These are phyloP conservation scores for Mesoligia furuncula DNA, from an alignment of 2,888 invertebrate species.

Conservation along the genomic window DNA sequence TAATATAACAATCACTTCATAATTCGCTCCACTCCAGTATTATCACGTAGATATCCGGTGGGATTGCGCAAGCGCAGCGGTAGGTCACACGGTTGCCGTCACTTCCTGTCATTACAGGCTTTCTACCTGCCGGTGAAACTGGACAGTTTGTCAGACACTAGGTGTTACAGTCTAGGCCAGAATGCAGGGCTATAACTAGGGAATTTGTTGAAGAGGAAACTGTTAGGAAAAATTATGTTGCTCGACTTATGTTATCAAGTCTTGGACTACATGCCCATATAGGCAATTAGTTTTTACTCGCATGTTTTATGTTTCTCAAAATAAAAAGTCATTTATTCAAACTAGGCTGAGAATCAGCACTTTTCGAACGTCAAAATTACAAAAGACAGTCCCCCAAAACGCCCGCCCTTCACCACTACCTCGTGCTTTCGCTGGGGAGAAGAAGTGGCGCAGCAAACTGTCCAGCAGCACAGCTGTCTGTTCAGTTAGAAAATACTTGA, in stretches of 20 bases:
- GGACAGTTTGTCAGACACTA: conserved; percentile 15
- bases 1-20: conserved; percentile 51
- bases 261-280: background rate
- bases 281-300: too few relatives aligned
- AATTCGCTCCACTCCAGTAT: conserved; percentile 42
- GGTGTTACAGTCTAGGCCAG: conserved; percentile 12
- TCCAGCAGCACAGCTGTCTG: too few relatives aligned
- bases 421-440: too few relatives aligned
- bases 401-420: too few relatives aligned
- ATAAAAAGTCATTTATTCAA: too few relatives aligned
- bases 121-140: conserved; percentile 57
- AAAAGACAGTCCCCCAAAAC: too few relatives aligned
- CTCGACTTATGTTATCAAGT: background rate
- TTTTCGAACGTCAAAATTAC: too few relatives aligned
- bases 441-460: too few relatives aligned
- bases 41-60: conserved; percentile 62
- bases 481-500: too few relatives aligned
- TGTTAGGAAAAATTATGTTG: background rate
- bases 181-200: conserved; percentile 7
- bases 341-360: too few relatives aligned
- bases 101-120: conserved; percentile 63
- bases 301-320: too few relatives aligned
- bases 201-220: background rate
- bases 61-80: conserved; percentile 59
- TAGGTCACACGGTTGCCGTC: conserved; percentile 61